Evolutionary conservation across 2,113 vertebrate species (phyloP), one percentile per base, ranked within the genome.

Genomic region (Thalassarche chlororhynchos): DNA sequence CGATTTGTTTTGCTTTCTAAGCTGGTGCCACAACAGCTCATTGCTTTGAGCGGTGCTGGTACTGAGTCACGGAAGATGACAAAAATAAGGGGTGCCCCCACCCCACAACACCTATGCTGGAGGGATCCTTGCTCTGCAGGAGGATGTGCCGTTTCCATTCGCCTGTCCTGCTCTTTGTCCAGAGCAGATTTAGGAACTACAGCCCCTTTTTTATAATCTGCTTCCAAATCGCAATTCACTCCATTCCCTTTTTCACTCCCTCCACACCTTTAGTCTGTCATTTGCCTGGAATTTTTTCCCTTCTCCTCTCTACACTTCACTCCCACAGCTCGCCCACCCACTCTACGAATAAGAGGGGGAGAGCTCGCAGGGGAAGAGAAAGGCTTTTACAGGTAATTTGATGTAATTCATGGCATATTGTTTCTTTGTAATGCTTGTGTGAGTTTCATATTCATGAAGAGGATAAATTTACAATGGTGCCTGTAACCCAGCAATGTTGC

Each of bases 351-450:
- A 84, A 92, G 90, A 93, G 87, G 85, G 89, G 90, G 91, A 96
- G 91, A 89, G 81, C 85, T 84, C 4, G 2, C 68, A 90, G 66
- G 95, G 95, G 94, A 80, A 92, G 94, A 94, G 84, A 96, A 90
- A 96, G 87, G 87, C 95, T 97, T 96, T 97, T 93, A 96, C 95
- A 95, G 94, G 95, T 97, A 98, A 98, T 97, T 96, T 88, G 88
- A 92, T 93, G 92, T 96, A 97, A 97, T 97, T 94, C 81, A 29
- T 6, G 68, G 87, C 76, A 69, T 60, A 94, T 47, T 91, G 88
- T 94, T 97, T 84, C 83, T 94, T 91, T 94, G 78, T 70, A 84
- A 92, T 64, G 74, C 83, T 84, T 72, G 52, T 78, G 80, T 2
- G 8, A 91, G 78, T 54, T 87, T 87, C 77, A 55, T 72, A 64